phyloP scores from a whole-genome alignment of 2,888 invertebrate genomes.

The Octonoba sinensis region DNA sequence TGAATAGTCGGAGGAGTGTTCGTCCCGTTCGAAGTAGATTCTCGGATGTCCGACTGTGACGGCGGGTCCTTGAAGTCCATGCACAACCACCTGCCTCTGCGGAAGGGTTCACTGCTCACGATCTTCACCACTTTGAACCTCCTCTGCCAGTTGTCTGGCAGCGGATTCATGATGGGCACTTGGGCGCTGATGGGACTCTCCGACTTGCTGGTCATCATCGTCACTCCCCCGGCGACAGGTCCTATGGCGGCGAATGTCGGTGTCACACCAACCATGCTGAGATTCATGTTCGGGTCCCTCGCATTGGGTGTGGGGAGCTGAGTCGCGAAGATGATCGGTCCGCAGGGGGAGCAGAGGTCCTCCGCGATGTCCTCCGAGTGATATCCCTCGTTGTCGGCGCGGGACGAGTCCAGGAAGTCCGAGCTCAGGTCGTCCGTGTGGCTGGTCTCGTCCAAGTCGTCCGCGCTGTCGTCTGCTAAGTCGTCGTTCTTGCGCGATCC shows the following conservation, averaged over 20 bases:
- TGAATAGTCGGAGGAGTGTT: slow-evolving; percentile 40
- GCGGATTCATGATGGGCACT: slow-evolving; percentile 60
- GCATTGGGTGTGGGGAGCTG: slow-evolving; percentile 18
- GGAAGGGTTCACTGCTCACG: slow-evolving; percentile 92
- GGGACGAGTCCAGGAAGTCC: slow-evolving; percentile 78
- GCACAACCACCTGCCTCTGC: slow-evolving; percentile 92
- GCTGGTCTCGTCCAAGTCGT: slow-evolving; percentile 93
- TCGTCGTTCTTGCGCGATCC: slow-evolving; percentile 84
- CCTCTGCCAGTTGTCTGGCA: slow-evolving; percentile 69
- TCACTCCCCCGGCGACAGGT: slow-evolving; percentile 54
- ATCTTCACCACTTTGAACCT: slow-evolving; percentile 96
- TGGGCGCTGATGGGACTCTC: slow-evolving; percentile 58
- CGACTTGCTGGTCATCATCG: slow-evolving; percentile 60
- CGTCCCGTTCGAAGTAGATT: slow-evolving; percentile 7
- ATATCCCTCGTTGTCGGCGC: slow-evolving; percentile 77
- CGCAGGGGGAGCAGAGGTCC: slow-evolving; percentile 47
- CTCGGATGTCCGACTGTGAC: slow-evolving; percentile 14
- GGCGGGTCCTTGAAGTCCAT: slow-evolving; percentile 87
- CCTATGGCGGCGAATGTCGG: slow-evolving; percentile 47
- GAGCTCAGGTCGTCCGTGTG: slow-evolving; percentile 84
- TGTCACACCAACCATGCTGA: slow-evolving; percentile 38
- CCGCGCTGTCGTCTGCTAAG: slow-evolving; percentile 89
- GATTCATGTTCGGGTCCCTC: slow-evolving; percentile 44
- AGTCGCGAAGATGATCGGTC: slow-evolving; percentile 37
- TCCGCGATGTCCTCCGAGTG: slow-evolving; percentile 68